Conservation (phyloP, 1,140 invertebrate species). For the Drosophila serrata region DNA sequence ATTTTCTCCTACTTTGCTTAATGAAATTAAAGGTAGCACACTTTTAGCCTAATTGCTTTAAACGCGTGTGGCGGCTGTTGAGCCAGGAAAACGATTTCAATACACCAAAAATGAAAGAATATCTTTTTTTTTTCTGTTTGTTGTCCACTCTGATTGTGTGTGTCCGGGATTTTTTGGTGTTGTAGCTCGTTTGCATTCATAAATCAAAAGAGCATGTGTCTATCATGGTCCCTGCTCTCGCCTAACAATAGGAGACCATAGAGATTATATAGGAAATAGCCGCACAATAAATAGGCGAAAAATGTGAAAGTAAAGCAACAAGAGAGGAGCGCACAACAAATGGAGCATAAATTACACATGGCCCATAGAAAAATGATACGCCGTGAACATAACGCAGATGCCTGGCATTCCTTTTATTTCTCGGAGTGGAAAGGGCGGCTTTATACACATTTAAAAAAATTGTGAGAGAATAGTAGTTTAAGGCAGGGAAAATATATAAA, state of each 20-base stretch:
- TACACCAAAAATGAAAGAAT: constrained; percentile 19
- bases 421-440: too few species aligned
- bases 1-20: constrained; percentile 1
- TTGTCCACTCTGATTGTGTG: constrained; percentile 35
- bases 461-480: not conserved
- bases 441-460: constrained; percentile 3
- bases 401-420: constrained; percentile 32
- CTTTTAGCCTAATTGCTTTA: constrained; percentile 70
- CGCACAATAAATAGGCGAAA: constrained; percentile 76
- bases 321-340: constrained; percentile 57
- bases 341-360: constrained; percentile 82
- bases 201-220: constrained; percentile 81
- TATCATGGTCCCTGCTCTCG: constrained; percentile 56
- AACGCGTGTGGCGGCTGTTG: constrained; percentile 50
- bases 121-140: constrained; percentile 3
- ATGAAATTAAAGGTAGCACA: constrained; percentile 66
- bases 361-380: constrained; percentile 80
- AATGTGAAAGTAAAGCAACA: constrained; percentile 68
- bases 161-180: constrained; percentile 36
- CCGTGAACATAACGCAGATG: constrained; percentile 81
- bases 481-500: not conserved
- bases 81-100: constrained; percentile 34
- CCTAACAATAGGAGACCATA: constrained; percentile 66
- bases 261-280: constrained; percentile 78
- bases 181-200: constrained; percentile 76